Evolutionary conservation across 1,140 invertebrate species (phyloP).

Genomic region (Limonius californicus): DNA sequence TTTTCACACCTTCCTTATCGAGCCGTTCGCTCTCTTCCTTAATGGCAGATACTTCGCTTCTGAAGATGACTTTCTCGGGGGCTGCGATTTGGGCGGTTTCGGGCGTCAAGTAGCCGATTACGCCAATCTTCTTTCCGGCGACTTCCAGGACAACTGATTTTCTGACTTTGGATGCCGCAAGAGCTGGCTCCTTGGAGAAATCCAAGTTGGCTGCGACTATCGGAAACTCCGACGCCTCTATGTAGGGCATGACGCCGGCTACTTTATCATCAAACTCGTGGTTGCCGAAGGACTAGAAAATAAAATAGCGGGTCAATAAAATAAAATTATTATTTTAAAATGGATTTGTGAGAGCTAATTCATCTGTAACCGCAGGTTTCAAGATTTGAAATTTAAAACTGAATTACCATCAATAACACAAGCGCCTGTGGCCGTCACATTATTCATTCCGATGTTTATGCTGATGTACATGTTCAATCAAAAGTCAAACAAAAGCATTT

Average conservation of each 20-base stretch:
- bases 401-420: too few relatives aligned
- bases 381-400: too few relatives aligned
- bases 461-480: too few relatives aligned
- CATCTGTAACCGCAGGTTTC: too few relatives aligned
- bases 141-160: slow-evolving; percentile 67
- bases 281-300: slow-evolving; percentile 77
- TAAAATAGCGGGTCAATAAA: too few relatives aligned
- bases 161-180: slow-evolving; percentile 51
- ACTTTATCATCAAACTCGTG: slow-evolving; percentile 90
- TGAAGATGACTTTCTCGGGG: slow-evolving; percentile 63
- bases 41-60: slow-evolving; percentile 71
- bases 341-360: too few relatives aligned
- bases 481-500: too few relatives aligned
- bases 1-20: slow-evolving; percentile 61
- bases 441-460: too few relatives aligned
- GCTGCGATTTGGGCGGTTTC: slow-evolving; percentile 68
- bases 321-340: too few relatives aligned
- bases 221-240: slow-evolving; percentile 65
- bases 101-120: slow-evolving; percentile 85
- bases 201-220: slow-evolving; percentile 77
- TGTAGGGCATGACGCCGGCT: slow-evolving; percentile 69
- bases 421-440: too few relatives aligned
- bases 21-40: slow-evolving; percentile 62
- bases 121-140: slow-evolving; percentile 65
- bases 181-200: slow-evolving; percentile 58